Conservation (phyloP, 2,797 vertebrate genomes). For the Urophycis tenuis region DNA sequence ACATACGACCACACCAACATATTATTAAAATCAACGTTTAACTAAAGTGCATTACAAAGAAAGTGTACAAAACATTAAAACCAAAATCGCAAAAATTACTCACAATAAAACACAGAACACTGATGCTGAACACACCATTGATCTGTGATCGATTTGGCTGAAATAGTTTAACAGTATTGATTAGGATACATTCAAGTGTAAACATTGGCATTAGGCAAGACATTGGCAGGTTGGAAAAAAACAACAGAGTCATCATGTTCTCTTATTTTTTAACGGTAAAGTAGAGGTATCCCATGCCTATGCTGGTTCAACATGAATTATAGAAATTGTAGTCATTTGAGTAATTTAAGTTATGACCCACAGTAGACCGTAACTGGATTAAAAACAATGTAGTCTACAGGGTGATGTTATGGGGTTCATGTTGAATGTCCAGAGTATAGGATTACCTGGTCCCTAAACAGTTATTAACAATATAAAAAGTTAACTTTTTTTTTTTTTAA, state of each 20-base stretch:
- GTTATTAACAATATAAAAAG: slow-evolving; percentile 19
- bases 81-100: slow-evolving; percentile 35
- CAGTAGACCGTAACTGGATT: neutral
- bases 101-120: slow-evolving; percentile 41
- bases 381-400: neutral
- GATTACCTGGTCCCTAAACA: slow-evolving; percentile 30
- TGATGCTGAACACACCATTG: slow-evolving; percentile 46
- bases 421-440: too few relatives aligned
- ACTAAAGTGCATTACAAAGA: slow-evolving; percentile 48
- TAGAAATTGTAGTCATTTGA: neutral
- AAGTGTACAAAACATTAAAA: slow-evolving; percentile 55
- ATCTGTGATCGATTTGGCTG: slow-evolving; percentile 60
- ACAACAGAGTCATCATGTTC: neutral
- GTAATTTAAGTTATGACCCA: neutral
- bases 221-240: slow-evolving; percentile 21
- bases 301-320: neutral
- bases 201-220: slow-evolving; percentile 67
- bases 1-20: slow-evolving; percentile 48
- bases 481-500: too few relatives aligned
- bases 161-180: slow-evolving; percentile 50
- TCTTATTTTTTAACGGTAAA: neutral
- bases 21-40: slow-evolving; percentile 55
- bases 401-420: neutral
- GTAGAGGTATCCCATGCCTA: neutral
- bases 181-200: slow-evolving; percentile 72